Evolutionary conservation across 2,888 invertebrate genomes (phyloP), one percentile per base, ranked within the genome.

Genomic region (Phengaris alcon): DNA sequence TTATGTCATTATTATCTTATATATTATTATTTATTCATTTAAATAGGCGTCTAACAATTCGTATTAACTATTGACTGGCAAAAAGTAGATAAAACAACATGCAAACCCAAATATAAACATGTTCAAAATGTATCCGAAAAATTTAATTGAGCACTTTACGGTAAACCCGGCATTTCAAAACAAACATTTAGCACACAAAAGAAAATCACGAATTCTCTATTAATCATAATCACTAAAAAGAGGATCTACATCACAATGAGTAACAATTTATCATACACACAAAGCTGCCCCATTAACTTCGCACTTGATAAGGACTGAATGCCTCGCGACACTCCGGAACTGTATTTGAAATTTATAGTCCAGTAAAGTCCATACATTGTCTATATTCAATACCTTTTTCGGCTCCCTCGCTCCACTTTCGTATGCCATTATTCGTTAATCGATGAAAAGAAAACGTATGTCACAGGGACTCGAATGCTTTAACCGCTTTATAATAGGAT

Each of bases 261-360:
- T 87, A 90, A 90, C 93, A 90, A 93, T 93, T 92, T 93, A 93
- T 93, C 93, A 93, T 92, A 89, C 79, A 81, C 87, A 93, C 91
- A 93, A 93, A 88, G 92, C 89, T 88, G 82, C 88, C 89, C 91
- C 92, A 92, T 93, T 93, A 93, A 91, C 91, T 91, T 91, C 87
- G 86, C 87, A 89, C 88, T 91, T 91, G 91, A 92, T 92, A 91
- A 91, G 90, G 90, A 64, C 35, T 64, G 92, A 89, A 91, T 89
- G 86, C 87, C 87, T 86, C 89, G 89, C 79, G 77, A 74, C 57
- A 59, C 78, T 76, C 79, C 77, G 78, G 79, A 79, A 77, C 77
- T 79, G 84, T 82, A 82, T 80, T 79, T 81, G 80, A 85, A 85
- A 90, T 90, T 90, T 90, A 91, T 90, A 86, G 88, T 85, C 78